These are phyloP conservation scores for Drosophila seguyi DNA, from an alignment of 1,140 invertebrate genomes.

Conservation along the genomic window DNA sequence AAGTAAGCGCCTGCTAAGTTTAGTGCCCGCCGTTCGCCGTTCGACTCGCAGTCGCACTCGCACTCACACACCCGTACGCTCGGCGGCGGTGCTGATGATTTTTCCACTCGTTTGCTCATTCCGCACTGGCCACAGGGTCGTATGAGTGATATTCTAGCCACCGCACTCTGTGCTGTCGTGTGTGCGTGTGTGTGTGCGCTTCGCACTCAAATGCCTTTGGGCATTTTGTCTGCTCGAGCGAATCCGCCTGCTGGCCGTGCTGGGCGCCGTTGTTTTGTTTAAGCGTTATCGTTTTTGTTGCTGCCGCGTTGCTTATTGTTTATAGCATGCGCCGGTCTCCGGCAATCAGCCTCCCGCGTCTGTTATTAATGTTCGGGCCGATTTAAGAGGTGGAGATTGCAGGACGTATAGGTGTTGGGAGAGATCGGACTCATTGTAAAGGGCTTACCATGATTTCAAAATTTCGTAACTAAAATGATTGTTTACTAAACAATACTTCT, in stretches of 20 bases:
- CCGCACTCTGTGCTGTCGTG: conserved; percentile 9
- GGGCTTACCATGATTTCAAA: not conserved
- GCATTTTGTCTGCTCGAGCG: conserved; percentile 69
- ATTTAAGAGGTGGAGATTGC: not conserved
- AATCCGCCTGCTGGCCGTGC: conserved; percentile 67
- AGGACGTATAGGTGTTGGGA: not conserved
- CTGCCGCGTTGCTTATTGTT: conserved; percentile 76
- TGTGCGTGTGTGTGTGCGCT: conserved; percentile 26
- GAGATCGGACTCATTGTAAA: not conserved
- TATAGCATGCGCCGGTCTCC: conserved; percentile 50
- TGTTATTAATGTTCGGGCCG: conserved; percentile 37
- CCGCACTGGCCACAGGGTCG: conserved; percentile 54
- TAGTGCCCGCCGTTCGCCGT: conserved; percentile 50
- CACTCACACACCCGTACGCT: conserved; percentile 13
- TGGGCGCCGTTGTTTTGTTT: conserved; percentile 81
- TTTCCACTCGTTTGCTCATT: conserved; percentile 76
- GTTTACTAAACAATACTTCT: not conserved
- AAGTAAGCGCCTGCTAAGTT: conserved; percentile 77
- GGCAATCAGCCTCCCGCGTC: conserved; percentile 40
- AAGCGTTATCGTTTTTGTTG: conserved; percentile 81
- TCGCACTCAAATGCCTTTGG: conserved; percentile 76
- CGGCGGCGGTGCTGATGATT: conserved; percentile 32
- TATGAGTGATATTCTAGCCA: conserved; percentile 77
- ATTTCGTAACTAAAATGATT: not conserved
- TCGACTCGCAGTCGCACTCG: conserved; percentile 23